Evolutionary conservation across 2,888 invertebrate genomes (phyloP).

Genomic region (Apoderus coryli): DNA sequence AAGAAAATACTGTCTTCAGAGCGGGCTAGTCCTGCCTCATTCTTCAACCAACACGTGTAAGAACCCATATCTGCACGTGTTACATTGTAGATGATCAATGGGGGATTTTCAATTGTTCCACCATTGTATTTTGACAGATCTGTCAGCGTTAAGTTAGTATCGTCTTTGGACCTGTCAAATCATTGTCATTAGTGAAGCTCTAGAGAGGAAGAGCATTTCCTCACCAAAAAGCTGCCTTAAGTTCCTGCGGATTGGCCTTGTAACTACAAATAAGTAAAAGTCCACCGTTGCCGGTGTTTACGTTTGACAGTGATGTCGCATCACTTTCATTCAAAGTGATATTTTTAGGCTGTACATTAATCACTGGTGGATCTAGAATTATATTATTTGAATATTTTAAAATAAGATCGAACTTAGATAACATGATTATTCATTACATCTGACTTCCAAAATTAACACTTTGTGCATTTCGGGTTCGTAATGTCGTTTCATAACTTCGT

Average conservation of each 20-base stretch:
- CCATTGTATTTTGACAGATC: constrained; percentile 55
- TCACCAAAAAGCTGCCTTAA: constrained; percentile 67
- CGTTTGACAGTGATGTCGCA: constrained; percentile 27
- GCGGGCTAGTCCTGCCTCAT: constrained; percentile 60
- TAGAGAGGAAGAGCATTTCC: too few relatives aligned
- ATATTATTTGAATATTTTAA: too few relatives aligned
- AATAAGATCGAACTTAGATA: too few relatives aligned
- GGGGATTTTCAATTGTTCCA: constrained; percentile 59
- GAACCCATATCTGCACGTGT: constrained; percentile 67
- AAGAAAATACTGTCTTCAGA: constrained; percentile 62
- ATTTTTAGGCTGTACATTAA: constrained; percentile 57
- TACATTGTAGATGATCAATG: constrained; percentile 62
- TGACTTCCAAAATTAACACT: constrained; percentile 59
- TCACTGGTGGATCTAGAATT: constrained; percentile 69
- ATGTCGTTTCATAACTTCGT: constrained; percentile 59
- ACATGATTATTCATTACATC: constrained; percentile 86
- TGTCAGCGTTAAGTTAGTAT: constrained; percentile 40
- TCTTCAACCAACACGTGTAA: constrained; percentile 69
- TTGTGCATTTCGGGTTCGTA: constrained; percentile 62
- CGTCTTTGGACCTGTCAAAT: constrained; percentile 63
- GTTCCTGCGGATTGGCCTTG: constrained; percentile 71
- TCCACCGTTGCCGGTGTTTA: too few relatives aligned
- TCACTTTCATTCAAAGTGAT: constrained; percentile 57
- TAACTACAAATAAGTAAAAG: constrained; percentile 59
- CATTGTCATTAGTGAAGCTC: too few relatives aligned